Percentiles rank a stretch among this genome's conserved stretches.
These are phyloP conservation scores for Metallyticus violacea DNA, from an alignment of 2,888 invertebrate species.

Conservation along the genomic window DNA sequence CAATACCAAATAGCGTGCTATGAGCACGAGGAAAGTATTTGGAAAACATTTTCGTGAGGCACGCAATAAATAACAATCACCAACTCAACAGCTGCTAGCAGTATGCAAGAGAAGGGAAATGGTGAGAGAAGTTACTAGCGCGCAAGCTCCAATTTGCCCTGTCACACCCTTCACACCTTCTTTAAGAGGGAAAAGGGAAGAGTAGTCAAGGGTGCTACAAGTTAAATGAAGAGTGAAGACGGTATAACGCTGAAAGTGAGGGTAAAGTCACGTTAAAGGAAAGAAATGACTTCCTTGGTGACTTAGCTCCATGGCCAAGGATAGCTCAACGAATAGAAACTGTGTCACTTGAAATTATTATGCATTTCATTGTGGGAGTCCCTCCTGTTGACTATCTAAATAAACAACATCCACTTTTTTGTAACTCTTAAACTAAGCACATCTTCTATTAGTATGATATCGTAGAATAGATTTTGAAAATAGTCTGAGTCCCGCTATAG, in stretches of 20 bases:
- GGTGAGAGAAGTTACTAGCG: not conserved
- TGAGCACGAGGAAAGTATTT: not conserved
- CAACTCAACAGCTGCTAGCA: too few relatives aligned
- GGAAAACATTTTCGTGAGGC: not conserved
- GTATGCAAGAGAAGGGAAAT: too few relatives aligned
- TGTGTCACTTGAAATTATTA: too few relatives aligned
- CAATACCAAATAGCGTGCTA: not conserved
- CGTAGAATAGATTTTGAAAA: too few relatives aligned
- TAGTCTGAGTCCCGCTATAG: too few relatives aligned
- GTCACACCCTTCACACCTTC: not conserved
- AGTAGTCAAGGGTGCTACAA: not conserved
- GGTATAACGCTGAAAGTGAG: not conserved
- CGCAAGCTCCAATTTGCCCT: conserved; percentile 1
- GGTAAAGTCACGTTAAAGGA: not conserved
- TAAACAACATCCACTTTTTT: too few relatives aligned
- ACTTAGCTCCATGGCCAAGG: not conserved
- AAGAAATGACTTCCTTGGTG: not conserved
- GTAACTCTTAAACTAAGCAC: too few relatives aligned
- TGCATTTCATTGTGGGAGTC: too few relatives aligned
- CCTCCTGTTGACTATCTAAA: too few relatives aligned
- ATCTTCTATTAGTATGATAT: too few relatives aligned
- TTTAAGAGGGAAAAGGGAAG: not conserved
- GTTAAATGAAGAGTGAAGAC: conserved; percentile 14
- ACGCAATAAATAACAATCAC: not conserved
- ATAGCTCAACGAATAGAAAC: too few relatives aligned